A percentile compares a stretch with the other conserved stretches of the same genome.
Conservation (phyloP, 2,888 invertebrate genomes). For the Trachelus stipa region DNA sequence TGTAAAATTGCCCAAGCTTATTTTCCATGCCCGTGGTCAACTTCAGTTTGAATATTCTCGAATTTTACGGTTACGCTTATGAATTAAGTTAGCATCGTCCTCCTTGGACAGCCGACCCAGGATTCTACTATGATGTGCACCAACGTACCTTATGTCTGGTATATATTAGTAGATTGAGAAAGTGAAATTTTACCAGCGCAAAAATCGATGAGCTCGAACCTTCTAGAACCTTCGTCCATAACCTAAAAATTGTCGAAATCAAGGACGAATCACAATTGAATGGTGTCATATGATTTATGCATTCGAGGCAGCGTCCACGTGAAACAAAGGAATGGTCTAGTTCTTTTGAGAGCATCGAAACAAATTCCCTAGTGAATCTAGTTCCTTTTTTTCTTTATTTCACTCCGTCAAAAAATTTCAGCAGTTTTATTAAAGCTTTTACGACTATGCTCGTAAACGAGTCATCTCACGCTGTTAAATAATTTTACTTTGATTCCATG, state of each 20-base stretch:
- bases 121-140: background rate
- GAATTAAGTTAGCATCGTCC: background rate
- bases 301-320: background rate
- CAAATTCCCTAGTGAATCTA: too few species aligned
- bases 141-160: too few species aligned
- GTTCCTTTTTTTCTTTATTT: background rate
- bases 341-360: too few species aligned
- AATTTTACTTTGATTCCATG: background rate
- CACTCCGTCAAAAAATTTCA: background rate
- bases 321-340: background rate
- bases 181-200: background rate
- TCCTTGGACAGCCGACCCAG: background rate
- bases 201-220: background rate
- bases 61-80: slow-evolving; percentile 1
- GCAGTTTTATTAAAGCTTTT: background rate
- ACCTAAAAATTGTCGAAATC: background rate
- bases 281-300: background rate
- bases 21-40: background rate
- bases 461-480: background rate
- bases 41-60: background rate
- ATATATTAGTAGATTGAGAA: background rate
- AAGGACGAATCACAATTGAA: background rate
- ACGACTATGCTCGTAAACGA: background rate
- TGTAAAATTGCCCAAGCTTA: slow-evolving; percentile 10
- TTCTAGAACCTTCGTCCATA: background rate